phyloP scores from a whole-genome alignment of 2,113 vertebrate species.

The Terrapene triunguis region DNA sequence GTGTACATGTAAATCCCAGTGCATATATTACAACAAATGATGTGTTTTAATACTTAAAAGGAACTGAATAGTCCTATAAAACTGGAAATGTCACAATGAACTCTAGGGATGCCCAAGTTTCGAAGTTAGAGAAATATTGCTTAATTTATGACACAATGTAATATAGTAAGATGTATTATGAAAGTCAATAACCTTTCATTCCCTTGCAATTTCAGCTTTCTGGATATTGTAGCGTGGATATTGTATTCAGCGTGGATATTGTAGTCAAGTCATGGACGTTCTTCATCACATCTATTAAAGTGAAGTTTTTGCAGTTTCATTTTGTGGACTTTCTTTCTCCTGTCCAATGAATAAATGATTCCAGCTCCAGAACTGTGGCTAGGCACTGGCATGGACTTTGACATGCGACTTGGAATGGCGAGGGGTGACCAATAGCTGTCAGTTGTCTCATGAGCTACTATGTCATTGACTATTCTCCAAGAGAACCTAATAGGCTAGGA shows the following conservation, averaged over 20 bases:
- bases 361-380: constrained; percentile 21
- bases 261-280: constrained; percentile 71
- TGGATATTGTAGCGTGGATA: constrained; percentile 63
- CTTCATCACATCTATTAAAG: constrained; percentile 71
- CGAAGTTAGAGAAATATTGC: constrained; percentile 67
- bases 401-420: not conserved
- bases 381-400: not conserved
- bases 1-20: constrained; percentile 10
- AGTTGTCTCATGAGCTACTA: not conserved
- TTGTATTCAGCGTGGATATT: constrained; percentile 69
- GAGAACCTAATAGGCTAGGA: not conserved
- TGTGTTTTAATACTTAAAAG: constrained; percentile 64
- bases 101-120: constrained; percentile 71
- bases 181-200: constrained; percentile 76
- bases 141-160: constrained; percentile 73
- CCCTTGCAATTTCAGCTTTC: constrained; percentile 73
- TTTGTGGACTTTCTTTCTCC: constrained; percentile 58
- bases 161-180: constrained; percentile 67
- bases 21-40: constrained; percentile 56
- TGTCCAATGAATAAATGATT: constrained; percentile 47
- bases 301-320: constrained; percentile 76
- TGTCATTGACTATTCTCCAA: not conserved
- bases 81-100: constrained; percentile 75
- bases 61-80: constrained; percentile 65
- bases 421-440: not conserved